These are phyloP conservation scores for Ischnus inquisitorius DNA, from an alignment of 2,888 invertebrate species.

Conservation along the genomic window DNA sequence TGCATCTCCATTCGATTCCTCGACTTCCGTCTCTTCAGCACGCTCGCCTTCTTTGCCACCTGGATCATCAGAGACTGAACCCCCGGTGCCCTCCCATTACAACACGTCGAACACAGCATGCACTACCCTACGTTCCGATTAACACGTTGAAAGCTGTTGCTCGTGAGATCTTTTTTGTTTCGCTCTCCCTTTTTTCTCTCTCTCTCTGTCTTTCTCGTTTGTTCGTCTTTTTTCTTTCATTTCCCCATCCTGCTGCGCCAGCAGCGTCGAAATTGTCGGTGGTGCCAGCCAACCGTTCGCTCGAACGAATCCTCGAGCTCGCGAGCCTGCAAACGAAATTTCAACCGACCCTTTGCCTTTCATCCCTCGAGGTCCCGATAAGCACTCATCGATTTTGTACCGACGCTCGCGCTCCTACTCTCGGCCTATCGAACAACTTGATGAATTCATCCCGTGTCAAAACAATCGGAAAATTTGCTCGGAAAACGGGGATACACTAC, in stretches of 20 bases:
- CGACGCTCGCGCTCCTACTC: conserved; percentile 3
- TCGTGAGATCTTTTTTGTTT: conserved; percentile 9
- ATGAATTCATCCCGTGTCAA: conserved; percentile 37
- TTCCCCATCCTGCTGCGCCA: conserved; percentile 40
- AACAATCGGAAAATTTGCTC: conserved; percentile 36
- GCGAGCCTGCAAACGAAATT: conserved; percentile 54
- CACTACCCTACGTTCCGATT: conserved; percentile 78
- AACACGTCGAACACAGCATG: conserved; percentile 82
- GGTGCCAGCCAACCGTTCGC: conserved; percentile 18
- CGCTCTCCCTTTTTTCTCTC: conserved; percentile 11
- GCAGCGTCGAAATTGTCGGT: conserved; percentile 66
- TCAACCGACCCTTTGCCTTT: conserved; percentile 62
- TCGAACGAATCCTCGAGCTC: conserved; percentile 45
- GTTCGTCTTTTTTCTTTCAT: background rate
- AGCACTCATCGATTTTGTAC: conserved; percentile 14
- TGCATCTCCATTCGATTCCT: conserved; percentile 89
- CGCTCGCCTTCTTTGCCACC: conserved; percentile 91
- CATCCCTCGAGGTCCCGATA: conserved; percentile 47
- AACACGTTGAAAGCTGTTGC: conserved; percentile 31
- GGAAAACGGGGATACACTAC: background rate
- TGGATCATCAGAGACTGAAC: conserved; percentile 90
- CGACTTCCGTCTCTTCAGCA: conserved; percentile 90
- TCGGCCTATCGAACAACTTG: conserved; percentile 17
- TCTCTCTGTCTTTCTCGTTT: background rate
- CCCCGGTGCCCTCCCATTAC: conserved; percentile 85